A percentile compares a stretch with the other conserved stretches of the same genome.
These are phyloP conservation scores for Carterocephalus palaemon DNA, from an alignment of 2,888 invertebrate genomes.

Conservation along the genomic window DNA sequence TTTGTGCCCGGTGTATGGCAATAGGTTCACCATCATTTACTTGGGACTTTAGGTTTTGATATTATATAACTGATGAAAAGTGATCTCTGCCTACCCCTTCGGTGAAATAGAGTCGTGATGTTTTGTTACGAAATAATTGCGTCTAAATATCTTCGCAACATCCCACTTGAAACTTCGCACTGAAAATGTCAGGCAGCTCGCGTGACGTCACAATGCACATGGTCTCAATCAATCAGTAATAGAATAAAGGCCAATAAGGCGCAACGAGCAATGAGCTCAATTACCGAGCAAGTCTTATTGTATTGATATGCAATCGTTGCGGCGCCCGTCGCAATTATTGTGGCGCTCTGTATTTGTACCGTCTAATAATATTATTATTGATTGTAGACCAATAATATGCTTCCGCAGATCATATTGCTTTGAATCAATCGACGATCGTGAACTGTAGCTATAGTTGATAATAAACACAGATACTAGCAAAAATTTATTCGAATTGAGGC, in stretches of 20 bases:
- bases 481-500: too few species aligned
- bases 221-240: constrained; percentile 56
- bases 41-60: too few species aligned
- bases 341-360: constrained; percentile 37
- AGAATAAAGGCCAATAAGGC: constrained; percentile 63
- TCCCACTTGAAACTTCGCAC: constrained; percentile 24
- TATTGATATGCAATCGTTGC: constrained; percentile 67
- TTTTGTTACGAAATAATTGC: too few species aligned
- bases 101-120: too few species aligned
- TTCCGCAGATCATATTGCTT: constrained; percentile 10
- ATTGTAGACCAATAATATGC: constrained; percentile 12
- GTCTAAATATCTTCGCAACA: constrained; percentile 1
- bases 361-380: constrained; percentile 22
- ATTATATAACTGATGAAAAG: too few species aligned
- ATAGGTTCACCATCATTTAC: too few species aligned
- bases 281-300: constrained; percentile 51
- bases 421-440: constrained; percentile 1
- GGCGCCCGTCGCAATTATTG: constrained; percentile 62
- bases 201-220: constrained; percentile 41
- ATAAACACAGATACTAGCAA: too few species aligned
- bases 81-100: too few species aligned
- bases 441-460: too few species aligned
- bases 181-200: constrained; percentile 26
- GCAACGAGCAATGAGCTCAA: constrained; percentile 58
- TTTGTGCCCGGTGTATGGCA: too few species aligned